phyloP scores from a whole-genome alignment of 2,797 vertebrate genomes.

The Silurus aristotelis region DNA sequence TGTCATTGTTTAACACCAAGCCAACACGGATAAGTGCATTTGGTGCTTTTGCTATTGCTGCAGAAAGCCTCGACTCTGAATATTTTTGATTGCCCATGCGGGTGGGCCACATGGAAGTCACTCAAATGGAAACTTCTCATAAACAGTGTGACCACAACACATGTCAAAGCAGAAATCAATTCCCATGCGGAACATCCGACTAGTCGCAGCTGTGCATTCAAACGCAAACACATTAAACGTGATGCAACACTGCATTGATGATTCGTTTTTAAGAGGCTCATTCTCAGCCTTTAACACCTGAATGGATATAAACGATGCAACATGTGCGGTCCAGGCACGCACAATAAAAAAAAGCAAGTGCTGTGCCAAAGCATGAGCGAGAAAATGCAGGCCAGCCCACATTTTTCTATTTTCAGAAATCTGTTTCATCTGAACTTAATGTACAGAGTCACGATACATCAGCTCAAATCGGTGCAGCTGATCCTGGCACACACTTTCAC shows the following conservation, averaged over 20 bases:
- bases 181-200: background rate
- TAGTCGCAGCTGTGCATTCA: background rate
- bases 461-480: slow-evolving; percentile 19
- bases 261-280: slow-evolving; percentile 4
- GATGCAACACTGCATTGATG: background rate
- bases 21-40: background rate
- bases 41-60: background rate
- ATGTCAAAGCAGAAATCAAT: background rate
- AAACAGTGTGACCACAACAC: background rate
- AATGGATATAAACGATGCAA: background rate
- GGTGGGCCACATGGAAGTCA: slow-evolving; percentile 24
- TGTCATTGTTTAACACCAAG: background rate
- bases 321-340: background rate
- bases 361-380: background rate
- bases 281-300: background rate
- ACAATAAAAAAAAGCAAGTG: background rate
- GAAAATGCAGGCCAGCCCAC: slow-evolving; percentile 33
- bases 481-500: background rate
- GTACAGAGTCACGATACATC: slow-evolving; percentile 30
- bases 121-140: background rate
- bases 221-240: background rate
- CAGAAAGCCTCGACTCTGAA: background rate
- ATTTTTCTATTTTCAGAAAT: slow-evolving; percentile 29
- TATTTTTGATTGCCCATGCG: background rate
- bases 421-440: slow-evolving; percentile 2